Percentiles rank a stretch among this genome's conserved stretches.
Evolutionary conservation across 2,113 vertebrate species (phyloP).

Genomic region (Elachura formosa): DNA sequence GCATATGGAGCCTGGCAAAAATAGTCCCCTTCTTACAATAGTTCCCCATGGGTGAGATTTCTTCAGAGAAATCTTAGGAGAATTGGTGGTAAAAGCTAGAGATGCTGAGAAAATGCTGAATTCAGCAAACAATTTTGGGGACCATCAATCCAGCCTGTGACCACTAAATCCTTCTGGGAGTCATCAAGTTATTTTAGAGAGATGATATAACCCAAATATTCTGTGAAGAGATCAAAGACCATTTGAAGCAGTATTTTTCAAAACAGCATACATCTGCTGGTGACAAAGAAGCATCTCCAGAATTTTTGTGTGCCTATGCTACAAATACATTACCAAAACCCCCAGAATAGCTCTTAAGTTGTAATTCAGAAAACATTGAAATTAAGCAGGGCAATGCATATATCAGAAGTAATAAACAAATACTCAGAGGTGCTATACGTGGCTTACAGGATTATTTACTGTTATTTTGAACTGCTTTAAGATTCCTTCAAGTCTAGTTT

Average conservation of each 20-base stretch:
- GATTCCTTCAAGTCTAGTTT: background rate
- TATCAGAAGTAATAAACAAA: background rate
- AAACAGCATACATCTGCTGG: background rate
- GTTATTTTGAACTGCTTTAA: background rate
- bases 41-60: conserved; percentile 21
- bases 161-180: background rate
- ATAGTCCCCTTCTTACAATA: conserved; percentile 56
- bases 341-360: background rate
- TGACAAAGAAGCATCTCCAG: background rate
- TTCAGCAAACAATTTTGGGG: background rate
- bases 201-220: background rate
- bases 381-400: background rate
- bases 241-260: background rate
- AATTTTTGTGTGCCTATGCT: background rate
- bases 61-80: conserved; percentile 11
- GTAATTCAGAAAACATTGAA: background rate
- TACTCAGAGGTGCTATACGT: background rate
- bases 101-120: conserved; percentile 19
- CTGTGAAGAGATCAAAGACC: background rate
- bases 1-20: conserved; percentile 53
- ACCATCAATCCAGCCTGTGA: background rate
- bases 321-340: background rate
- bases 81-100: conserved; percentile 19
- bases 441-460: background rate
- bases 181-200: background rate